phyloP scores from a whole-genome alignment of 2,113 vertebrate genomes.

The Indicator maculatus region DNA sequence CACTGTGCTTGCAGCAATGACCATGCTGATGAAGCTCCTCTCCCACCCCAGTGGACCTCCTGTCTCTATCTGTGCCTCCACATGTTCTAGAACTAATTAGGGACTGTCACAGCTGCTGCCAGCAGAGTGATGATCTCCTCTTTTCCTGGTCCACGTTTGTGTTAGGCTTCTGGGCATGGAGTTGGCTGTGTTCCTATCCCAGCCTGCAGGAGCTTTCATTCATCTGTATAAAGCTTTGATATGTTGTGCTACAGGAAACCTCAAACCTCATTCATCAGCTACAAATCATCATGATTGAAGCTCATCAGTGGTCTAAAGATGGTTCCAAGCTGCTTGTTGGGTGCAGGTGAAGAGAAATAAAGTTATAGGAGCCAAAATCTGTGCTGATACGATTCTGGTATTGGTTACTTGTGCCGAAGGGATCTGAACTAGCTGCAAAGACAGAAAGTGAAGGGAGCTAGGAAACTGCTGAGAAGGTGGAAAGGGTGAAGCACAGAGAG shows the following conservation, averaged over 20 bases:
- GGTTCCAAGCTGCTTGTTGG: neutral
- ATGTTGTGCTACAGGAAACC: neutral
- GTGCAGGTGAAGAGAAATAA: neutral
- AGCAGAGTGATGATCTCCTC: neutral
- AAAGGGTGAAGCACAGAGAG: neutral
- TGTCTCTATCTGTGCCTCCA: neutral
- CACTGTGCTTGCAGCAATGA: neutral
- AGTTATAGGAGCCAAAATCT: neutral
- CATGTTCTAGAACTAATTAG: neutral
- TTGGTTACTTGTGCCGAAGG: neutral
- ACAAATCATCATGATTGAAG: neutral
- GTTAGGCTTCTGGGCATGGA: neutral
- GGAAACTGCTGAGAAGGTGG: neutral
- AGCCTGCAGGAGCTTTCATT: neutral
- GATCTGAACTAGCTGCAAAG: too few relatives aligned
- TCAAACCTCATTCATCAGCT: neutral
- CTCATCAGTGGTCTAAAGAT: neutral
- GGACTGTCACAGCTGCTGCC: neutral
- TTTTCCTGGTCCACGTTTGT: neutral
- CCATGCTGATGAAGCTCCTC: neutral
- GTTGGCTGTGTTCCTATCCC: neutral
- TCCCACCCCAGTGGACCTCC: neutral
- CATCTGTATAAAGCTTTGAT: neutral
- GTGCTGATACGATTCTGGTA: accelerated
- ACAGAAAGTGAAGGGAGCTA: neutral